Conservation (phyloP, 2,888 invertebrate species). For the Papilio gigon region DNA sequence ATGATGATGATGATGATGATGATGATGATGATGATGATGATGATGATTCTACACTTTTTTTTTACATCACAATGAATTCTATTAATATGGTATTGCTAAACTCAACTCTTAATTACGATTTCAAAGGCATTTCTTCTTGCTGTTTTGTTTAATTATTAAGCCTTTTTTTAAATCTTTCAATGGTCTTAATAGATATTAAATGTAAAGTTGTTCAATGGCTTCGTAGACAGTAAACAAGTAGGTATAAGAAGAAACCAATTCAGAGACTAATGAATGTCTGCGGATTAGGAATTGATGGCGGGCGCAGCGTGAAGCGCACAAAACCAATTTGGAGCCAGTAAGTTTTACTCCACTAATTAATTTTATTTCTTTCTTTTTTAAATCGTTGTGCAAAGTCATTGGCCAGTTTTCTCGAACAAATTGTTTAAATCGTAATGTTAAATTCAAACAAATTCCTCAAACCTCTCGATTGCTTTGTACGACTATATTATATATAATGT, state of each 20-base stretch:
- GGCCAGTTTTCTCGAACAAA: not conserved
- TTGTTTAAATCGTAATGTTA: not conserved
- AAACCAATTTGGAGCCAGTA: constrained; percentile 29
- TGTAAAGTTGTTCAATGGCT: not conserved
- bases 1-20: too few species aligned
- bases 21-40: too few species aligned
- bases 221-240: constrained; percentile 14
- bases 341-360: constrained; percentile 24
- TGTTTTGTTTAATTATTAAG: too few species aligned
- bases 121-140: too few species aligned
- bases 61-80: too few species aligned
- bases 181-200: not conserved
- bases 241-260: constrained; percentile 20
- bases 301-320: constrained; percentile 27
- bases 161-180: not conserved
- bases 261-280: constrained; percentile 34
- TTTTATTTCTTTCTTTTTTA: constrained; percentile 13
- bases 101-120: too few species aligned
- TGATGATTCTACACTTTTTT: too few species aligned
- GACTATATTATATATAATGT: too few species aligned
- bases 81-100: too few species aligned
- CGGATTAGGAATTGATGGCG: constrained; percentile 36
- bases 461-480: not conserved
- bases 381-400: not conserved
- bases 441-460: not conserved